Evolutionary conservation across 64 coral and sea anemone genomes (phyloP), one percentile per base, ranked within the genome.

Genomic region (Acropora tenuis): DNA sequence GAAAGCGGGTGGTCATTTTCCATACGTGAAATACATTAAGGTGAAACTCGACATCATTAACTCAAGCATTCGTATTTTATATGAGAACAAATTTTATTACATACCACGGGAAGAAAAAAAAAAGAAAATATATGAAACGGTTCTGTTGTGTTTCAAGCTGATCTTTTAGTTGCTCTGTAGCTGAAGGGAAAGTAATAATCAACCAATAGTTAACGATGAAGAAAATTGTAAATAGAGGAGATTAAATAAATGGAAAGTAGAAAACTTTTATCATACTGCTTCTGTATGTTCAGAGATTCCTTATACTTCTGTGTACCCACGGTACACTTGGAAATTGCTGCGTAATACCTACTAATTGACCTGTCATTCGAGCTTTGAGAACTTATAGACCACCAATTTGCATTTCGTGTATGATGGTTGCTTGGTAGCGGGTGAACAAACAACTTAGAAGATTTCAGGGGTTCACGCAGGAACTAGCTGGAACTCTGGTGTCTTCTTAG

Each of bases 21-120:
- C 90, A 91, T 91, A 91, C 89, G 79, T 74, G 47, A 63, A 11
- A 13, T 8, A 63, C 8, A 13, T 63, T 18, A 74, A 83, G 43
- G 63, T 85, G 41, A 41, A 48, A 50, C 65, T 69, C 63, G 42
- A 85, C 17, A 16, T 40, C 50, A 1, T 71, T 67, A 16, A 71
- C 19, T 71, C 43, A 47, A 49, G 75, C 90, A 84, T 91, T 91
- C 90, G 79, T 84, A 91, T 91, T 91, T 91, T 91, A 75, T 91
- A 91, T 47, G 61, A 91, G 89, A 91, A 85, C 82, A 85, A 85
- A 85, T 50, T 71, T 85, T 85, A 85, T 85, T 71, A 85, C 82
- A 71, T 40, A 41, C 68, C 68, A 71, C 80, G 49, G 1, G 82
- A 71, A 85, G 60, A n/a, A 49, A 71, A 47, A 30, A 30, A 85